phyloP scores from a whole-genome alignment of 2,888 invertebrate species.

The Eumerus sabulonum region DNA sequence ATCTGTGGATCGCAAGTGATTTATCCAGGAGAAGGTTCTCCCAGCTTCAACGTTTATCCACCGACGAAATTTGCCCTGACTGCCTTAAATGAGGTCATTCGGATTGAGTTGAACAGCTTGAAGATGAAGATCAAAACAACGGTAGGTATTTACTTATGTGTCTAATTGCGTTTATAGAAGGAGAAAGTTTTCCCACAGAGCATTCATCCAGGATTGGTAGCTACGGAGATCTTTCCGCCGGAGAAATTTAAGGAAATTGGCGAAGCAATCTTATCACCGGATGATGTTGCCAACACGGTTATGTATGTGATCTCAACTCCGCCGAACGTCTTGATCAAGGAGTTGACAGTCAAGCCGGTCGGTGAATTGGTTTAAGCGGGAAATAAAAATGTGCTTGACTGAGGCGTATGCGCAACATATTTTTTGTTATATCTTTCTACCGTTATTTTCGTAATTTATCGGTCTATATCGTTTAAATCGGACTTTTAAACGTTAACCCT shows the following conservation, averaged over 20 bases:
- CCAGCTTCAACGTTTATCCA: conserved; percentile 74
- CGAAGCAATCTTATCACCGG: conserved; percentile 1
- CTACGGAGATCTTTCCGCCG: conserved; percentile 5
- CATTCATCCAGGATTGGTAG: conserved; percentile 55
- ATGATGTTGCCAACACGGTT: conserved; percentile 1
- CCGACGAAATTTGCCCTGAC: conserved; percentile 75
- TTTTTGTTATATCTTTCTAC: too few relatives aligned
- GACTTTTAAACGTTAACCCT: too few relatives aligned
- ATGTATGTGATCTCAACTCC: conserved; percentile 20
- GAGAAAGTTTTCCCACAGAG: conserved; percentile 63
- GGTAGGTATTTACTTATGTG: conserved; percentile 74
- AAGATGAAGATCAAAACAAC: conserved; percentile 75
- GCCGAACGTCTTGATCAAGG: conserved; percentile 15
- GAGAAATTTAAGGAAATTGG: conserved; percentile 71
- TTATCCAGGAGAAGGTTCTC: conserved; percentile 69
- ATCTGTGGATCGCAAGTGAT: conserved; percentile 73
- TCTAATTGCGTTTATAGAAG: neutral
- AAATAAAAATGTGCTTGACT: too few relatives aligned
- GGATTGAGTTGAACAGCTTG: conserved; percentile 74
- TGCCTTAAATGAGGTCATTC: conserved; percentile 74
- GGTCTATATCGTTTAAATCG: too few relatives aligned
- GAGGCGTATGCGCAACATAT: too few relatives aligned
- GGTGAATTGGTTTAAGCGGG: neutral
- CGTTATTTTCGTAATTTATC: too few relatives aligned
- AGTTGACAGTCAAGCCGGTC: conserved; percentile 12